Base-by-base conservation (phyloP, 2,888 invertebrate genomes). In the Doris montereyensis region DNA sequence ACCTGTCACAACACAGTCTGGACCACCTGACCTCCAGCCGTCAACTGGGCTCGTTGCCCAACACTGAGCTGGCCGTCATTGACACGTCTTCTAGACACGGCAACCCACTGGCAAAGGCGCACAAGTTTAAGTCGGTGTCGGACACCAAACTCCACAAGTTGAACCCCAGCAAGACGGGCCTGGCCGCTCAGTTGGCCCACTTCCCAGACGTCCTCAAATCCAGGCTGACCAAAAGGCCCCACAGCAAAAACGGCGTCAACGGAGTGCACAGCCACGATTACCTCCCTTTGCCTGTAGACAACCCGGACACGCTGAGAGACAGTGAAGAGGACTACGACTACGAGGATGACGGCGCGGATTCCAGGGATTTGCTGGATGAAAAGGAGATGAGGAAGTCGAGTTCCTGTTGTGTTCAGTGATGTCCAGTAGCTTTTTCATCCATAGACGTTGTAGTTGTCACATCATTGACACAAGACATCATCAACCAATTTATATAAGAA, bases 121-220 rank as follows among this genome's bases (percentile, higher is more conserved):
- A 81, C 68, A 77, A 80, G 10, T 79, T 70, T 26, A 79, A 80
- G 30, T 84, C 84, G 10, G 70, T 84, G n/a, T 81, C 83, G 17
- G 84, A 84, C 67, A 81, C 79, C 28, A 84, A 83, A 68, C 82
- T 83, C 28, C 81, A 82, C 77, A 81, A 81, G 58, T 78, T 84
- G 57, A 78, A 76, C 1, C 80, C 82, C 13, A 75, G 79, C 21
- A 82, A 83, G 32, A 76, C 80, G 26, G 76, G 81, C 35, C 57
- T 83, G 10, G 82, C 82, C 17, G 81, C 84, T 13, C 83, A 84
- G 67, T 72, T 84, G 75, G 81, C 83, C 35, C 82, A 82, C 73
- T 77, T 82, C 21, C 82, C 83, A 26, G 82, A 81, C 17, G 75
- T 78, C 1, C 71, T 84, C 13, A 79, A 79, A n/a, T 81, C 82